phyloP scores from a whole-genome alignment of 1,140 invertebrate genomes.

The Ptiloglossa arizonensis region DNA sequence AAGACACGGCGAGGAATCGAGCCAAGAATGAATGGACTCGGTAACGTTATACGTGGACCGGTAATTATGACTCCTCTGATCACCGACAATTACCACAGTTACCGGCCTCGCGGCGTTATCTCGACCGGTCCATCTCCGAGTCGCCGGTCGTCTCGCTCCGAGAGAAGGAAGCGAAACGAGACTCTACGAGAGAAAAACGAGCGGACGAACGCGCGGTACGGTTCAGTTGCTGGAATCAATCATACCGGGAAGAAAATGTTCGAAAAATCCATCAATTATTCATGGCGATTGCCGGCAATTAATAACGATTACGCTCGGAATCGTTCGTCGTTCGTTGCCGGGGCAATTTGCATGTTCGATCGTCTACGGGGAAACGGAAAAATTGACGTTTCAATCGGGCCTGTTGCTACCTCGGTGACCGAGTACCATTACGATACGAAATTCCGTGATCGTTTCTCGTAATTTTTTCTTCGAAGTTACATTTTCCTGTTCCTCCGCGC shows the following conservation, averaged over 20 bases:
- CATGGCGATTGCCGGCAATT: conserved; percentile 44
- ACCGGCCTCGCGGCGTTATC: conserved; percentile 75
- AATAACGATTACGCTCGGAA: conserved; percentile 34
- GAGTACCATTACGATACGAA: too few species aligned
- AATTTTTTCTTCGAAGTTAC: too few species aligned
- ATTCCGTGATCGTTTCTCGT: background rate
- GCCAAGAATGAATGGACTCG: conserved; percentile 72
- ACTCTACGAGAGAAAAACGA: conserved; percentile 31
- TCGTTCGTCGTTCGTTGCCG: conserved; percentile 25
- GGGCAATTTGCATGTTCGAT: background rate
- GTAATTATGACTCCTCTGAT: conserved; percentile 81
- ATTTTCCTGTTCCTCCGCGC: too few species aligned
- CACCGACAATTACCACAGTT: conserved; percentile 78
- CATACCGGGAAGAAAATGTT: conserved; percentile 29
- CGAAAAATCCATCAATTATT: conserved; percentile 9
- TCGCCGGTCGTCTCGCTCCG: conserved; percentile 10
- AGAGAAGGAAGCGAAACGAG: conserved; percentile 37
- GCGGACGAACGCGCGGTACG: conserved; percentile 14
- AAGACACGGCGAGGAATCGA: conserved; percentile 48
- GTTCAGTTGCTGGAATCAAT: conserved; percentile 51
- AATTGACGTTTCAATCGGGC: background rate
- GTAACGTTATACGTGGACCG: conserved; percentile 75
- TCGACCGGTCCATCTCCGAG: conserved; percentile 75
- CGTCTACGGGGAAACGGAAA: background rate
- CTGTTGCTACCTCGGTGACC: background rate